Percentiles rank a stretch among this genome's conserved stretches.
These are phyloP conservation scores for Cactoblastis cactorum DNA, from an alignment of 2,888 invertebrate genomes.

Conservation along the genomic window DNA sequence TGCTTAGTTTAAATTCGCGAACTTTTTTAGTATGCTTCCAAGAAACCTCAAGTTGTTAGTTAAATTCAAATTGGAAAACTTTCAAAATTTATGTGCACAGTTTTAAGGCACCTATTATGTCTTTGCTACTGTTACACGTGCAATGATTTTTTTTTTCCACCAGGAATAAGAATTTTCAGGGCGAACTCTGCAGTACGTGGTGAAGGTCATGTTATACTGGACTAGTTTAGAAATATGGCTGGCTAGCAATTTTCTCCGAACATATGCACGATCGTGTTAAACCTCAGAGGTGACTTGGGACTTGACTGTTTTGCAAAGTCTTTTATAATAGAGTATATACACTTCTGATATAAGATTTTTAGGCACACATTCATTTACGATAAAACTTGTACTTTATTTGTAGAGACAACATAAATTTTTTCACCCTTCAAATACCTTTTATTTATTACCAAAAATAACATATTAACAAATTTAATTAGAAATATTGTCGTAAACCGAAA, in stretches of 20 bases:
- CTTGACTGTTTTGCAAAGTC: constrained; percentile 2
- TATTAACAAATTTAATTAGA: no score
- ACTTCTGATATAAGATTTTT: no score
- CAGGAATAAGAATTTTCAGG: neutral
- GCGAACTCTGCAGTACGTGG: neutral
- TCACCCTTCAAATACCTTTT: no score
- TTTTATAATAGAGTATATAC: constrained; percentile 3
- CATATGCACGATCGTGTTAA: constrained; percentile 14
- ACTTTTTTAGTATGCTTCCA: constrained; percentile 57
- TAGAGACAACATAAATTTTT: no score
- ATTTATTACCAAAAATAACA: no score
- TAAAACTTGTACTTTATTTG: no score
- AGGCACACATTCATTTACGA: no score
- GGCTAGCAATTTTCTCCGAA: constrained; percentile 12
- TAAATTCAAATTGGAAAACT: constrained; percentile 76
- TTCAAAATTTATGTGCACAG: constrained; percentile 68
- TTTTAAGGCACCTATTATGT: constrained; percentile 66
- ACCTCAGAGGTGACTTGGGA: constrained; percentile 14
- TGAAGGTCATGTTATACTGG: constrained; percentile 6
- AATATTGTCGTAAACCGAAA: no score
- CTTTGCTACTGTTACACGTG: constrained; percentile 49
- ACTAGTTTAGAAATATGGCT: constrained; percentile 3
- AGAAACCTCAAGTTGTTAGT: constrained; percentile 70
- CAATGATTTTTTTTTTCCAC: constrained; percentile 23
- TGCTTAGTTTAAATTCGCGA: constrained; percentile 57